These are phyloP conservation scores for Lasiurus cinereus DNA, from an alignment of 2,113 vertebrate species.

Conservation along the genomic window DNA sequence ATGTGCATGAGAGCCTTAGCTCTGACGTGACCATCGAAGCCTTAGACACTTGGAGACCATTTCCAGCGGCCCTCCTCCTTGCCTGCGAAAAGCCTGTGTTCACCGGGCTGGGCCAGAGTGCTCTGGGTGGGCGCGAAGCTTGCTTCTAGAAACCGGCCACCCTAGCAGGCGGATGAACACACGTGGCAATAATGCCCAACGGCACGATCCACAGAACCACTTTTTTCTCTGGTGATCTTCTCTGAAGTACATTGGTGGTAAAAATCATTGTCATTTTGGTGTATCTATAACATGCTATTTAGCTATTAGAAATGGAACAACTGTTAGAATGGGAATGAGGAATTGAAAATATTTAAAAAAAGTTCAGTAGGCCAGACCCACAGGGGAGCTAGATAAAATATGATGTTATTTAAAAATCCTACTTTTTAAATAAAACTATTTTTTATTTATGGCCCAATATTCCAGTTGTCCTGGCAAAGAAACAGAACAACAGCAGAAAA, in stretches of 20 bases:
- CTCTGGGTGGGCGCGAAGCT: background rate
- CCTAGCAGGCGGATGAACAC: background rate
- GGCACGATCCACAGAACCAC: background rate
- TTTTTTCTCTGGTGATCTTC: constrained; percentile 31
- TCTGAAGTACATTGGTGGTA: constrained; percentile 56
- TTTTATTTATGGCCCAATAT: background rate
- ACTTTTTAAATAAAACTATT: constrained; percentile 35
- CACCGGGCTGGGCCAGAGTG: background rate
- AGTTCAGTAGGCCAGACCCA: background rate
- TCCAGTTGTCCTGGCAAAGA: background rate
- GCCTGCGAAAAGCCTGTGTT: constrained; percentile 57
- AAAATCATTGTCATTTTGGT: constrained; percentile 59
- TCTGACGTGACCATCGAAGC: constrained; percentile 69
- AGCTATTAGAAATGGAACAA: background rate
- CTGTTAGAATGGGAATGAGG: background rate
- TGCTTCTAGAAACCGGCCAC: constrained; percentile 9
- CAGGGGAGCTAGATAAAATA: background rate
- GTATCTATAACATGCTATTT: background rate
- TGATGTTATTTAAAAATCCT: background rate
- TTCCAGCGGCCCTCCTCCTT: constrained; percentile 75
- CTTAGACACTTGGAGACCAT: constrained; percentile 73
- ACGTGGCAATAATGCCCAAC: background rate
- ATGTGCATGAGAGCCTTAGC: constrained; percentile 74
- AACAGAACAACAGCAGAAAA: background rate
- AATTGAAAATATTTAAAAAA: constrained; percentile 31